Conservation (phyloP, 2,797 vertebrate species). For the Siniperca scherzeri region DNA sequence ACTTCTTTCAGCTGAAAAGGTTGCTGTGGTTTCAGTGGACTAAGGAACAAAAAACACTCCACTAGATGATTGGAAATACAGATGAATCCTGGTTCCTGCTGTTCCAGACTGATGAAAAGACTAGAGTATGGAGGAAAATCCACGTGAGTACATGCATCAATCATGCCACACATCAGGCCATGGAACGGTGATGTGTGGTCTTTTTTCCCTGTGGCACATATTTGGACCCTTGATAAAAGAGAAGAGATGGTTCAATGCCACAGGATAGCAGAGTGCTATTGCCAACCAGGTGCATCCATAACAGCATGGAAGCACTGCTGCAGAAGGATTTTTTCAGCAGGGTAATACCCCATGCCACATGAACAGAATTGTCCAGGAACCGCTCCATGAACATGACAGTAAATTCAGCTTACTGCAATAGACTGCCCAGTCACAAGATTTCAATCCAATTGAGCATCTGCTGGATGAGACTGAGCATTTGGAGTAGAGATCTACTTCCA, state of each 20-base stretch:
- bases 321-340: conserved; percentile 57
- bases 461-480: conserved; percentile 69
- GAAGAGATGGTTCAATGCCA: conserved; percentile 62
- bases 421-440: conserved; percentile 68
- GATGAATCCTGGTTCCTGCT: conserved; percentile 56
- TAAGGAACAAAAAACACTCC: conserved; percentile 38
- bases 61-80: conserved; percentile 59
- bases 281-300: conserved; percentile 68
- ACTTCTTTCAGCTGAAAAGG: conserved; percentile 26
- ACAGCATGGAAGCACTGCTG: conserved; percentile 57
- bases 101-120: conserved; percentile 68
- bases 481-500: conserved; percentile 55
- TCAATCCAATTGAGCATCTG: conserved; percentile 76
- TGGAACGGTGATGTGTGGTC: conserved; percentile 35
- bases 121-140: conserved; percentile 49
- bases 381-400: conserved; percentile 65
- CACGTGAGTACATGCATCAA: conserved; percentile 68
- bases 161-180: conserved; percentile 63
- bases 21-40: conserved; percentile 39
- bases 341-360: conserved; percentile 67
- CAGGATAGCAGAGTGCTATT: conserved; percentile 51
- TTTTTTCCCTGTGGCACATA: conserved; percentile 53
- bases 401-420: conserved; percentile 59
- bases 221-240: conserved; percentile 65
- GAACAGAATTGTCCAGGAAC: conserved; percentile 60